A percentile compares a stretch with the other conserved stretches of the same genome.
These are phyloP conservation scores for Styela plicata DNA, from an alignment of 23 tunicate genomes.

Conservation along the genomic window DNA sequence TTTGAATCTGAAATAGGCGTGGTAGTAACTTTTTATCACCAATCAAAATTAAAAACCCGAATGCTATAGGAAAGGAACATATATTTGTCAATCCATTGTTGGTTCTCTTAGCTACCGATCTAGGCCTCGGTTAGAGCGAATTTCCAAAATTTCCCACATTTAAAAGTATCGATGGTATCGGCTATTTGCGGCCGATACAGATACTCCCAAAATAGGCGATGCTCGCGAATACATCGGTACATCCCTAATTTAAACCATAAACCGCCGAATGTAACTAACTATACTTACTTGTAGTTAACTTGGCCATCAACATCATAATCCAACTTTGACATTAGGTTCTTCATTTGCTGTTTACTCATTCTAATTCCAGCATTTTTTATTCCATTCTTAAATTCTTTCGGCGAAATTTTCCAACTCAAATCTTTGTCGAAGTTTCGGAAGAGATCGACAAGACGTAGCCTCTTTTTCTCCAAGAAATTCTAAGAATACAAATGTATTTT, in stretches of 20 bases:
- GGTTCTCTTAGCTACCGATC: no score
- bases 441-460: conserved; percentile 65
- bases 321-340: conserved; percentile 33
- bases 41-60: no score
- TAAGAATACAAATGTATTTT: not conserved
- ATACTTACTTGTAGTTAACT: conserved; percentile 60
- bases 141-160: no score
- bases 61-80: no score
- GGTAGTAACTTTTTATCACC: no score
- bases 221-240: no score
- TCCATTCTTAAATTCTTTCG: conserved; percentile 63
- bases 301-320: conserved; percentile 71
- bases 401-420: conserved; percentile 78
- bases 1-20: no score
- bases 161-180: no score
- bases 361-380: conserved; percentile 58
- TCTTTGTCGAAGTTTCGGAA: conserved; percentile 82
- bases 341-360: conserved; percentile 45
- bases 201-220: no score
- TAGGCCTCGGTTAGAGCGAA: no score
- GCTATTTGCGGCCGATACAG: no score
- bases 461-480: conserved; percentile 67
- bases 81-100: no score
- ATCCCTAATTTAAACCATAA: not conserved
- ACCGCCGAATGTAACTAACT: not conserved